These are phyloP conservation scores for Echiichthys vipera DNA, from an alignment of 2,797 vertebrate genomes.

Conservation along the genomic window DNA sequence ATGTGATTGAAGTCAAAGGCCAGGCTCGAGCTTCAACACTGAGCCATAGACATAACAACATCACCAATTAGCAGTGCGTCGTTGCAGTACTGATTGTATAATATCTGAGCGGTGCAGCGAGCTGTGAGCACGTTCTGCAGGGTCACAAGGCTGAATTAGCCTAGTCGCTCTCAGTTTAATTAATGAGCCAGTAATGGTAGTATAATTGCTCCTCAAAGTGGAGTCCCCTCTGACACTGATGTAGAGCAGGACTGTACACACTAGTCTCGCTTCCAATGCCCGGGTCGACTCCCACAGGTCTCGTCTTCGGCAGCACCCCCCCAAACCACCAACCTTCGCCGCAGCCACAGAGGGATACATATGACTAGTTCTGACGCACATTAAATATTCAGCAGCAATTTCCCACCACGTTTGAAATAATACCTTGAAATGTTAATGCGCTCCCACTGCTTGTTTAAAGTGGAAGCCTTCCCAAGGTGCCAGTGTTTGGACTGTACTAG, in stretches of 20 bases:
- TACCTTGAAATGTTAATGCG: slow-evolving; percentile 81
- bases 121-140: slow-evolving; percentile 57
- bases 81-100: slow-evolving; percentile 65
- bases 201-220: slow-evolving; percentile 72
- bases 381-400: slow-evolving; percentile 83
- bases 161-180: slow-evolving; percentile 71
- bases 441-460: slow-evolving; percentile 74
- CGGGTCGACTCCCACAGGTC: slow-evolving; percentile 47
- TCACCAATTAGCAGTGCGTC: slow-evolving; percentile 63
- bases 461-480: slow-evolving; percentile 70
- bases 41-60: slow-evolving; percentile 58
- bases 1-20: slow-evolving; percentile 65
- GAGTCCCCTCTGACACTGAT: slow-evolving; percentile 61
- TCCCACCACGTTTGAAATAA: slow-evolving; percentile 74
- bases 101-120: slow-evolving; percentile 61
- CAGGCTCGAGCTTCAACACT: slow-evolving; percentile 52
- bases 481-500: slow-evolving; percentile 57
- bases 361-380: slow-evolving; percentile 43
- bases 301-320: slow-evolving; percentile 22
- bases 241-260: slow-evolving; percentile 40
- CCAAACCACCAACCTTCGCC: slow-evolving; percentile 17
- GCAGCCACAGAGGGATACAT: slow-evolving; percentile 55
- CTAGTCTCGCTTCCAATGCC: slow-evolving; percentile 43
- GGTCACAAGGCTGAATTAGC: slow-evolving; percentile 75
- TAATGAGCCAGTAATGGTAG: slow-evolving; percentile 70